phyloP scores from a whole-genome alignment of 2,113 vertebrate genomes.

The Oplegnathus fasciatus region DNA sequence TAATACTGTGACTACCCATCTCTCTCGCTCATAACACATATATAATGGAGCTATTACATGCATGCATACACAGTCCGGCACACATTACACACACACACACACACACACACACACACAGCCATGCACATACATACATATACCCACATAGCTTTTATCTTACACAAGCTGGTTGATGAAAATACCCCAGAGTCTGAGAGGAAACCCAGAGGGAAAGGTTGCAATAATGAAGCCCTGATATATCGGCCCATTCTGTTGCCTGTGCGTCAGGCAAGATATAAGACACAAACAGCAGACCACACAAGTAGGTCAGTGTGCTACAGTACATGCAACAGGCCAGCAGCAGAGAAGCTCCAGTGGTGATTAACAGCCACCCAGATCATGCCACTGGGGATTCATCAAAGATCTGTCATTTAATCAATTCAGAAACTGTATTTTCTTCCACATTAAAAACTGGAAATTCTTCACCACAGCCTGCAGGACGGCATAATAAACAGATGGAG shows the following conservation, averaged over 20 bases:
- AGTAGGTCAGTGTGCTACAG: constrained; percentile 75
- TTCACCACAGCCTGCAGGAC: background rate
- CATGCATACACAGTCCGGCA: background rate
- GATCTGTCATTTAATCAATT: background rate
- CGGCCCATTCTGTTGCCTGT: constrained; percentile 1
- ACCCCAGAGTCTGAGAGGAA: background rate
- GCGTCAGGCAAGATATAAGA: constrained; percentile 29
- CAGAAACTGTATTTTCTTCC: background rate
- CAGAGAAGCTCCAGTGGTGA: constrained; percentile 28
- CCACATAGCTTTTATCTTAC: constrained; percentile 10
- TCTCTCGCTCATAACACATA: background rate
- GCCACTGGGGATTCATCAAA: constrained; percentile 1
- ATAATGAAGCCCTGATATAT: constrained; percentile 11
- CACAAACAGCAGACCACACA: constrained; percentile 42
- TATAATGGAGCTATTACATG: background rate
- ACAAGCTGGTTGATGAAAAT: constrained; percentile 17
- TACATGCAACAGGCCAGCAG: constrained; percentile 50
- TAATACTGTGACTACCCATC: background rate
- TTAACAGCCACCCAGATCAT: constrained; percentile 25
- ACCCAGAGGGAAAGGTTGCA: background rate
- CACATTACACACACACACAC: background rate
- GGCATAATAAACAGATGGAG: constrained; percentile 7
- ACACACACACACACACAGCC: background rate
- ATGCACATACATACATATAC: background rate
- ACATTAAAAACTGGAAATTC: background rate